phyloP scores from a whole-genome alignment of 2,797 vertebrate species.

The Gadopsis bispinosus region DNA sequence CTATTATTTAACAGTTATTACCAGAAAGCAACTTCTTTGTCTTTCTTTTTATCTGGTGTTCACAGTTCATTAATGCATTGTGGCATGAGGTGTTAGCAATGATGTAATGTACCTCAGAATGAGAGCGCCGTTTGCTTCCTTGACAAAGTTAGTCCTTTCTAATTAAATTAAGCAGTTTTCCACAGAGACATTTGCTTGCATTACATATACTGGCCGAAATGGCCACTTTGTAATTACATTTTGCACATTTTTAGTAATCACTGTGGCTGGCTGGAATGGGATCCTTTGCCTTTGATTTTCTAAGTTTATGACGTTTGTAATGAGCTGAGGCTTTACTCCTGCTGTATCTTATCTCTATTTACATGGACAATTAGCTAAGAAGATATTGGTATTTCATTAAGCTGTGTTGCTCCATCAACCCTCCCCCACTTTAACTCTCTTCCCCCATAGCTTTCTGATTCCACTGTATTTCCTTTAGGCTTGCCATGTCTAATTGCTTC shows the following conservation, averaged over 20 bases:
- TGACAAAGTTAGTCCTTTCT: too few species aligned
- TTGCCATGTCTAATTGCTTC: constrained; percentile 36
- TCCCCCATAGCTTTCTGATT: constrained; percentile 26
- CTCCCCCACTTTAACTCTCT: constrained; percentile 7
- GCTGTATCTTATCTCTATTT: not conserved
- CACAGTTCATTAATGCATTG: constrained; percentile 21
- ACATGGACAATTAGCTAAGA: constrained; percentile 38
- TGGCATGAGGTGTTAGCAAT: constrained; percentile 3
- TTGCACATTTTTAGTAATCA: constrained; percentile 11
- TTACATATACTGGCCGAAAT: not conserved
- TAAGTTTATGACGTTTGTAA: constrained; percentile 17
- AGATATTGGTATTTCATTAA: constrained; percentile 49
- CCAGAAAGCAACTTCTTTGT: constrained; percentile 46
- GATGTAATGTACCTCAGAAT: too few species aligned
- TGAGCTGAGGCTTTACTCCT: constrained; percentile 4
- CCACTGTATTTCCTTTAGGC: constrained; percentile 38
- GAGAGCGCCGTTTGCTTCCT: not conserved
- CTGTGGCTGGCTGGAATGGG: not conserved
- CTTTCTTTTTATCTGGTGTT: constrained; percentile 32
- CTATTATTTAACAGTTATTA: not conserved
- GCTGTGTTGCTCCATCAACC: constrained; percentile 21
- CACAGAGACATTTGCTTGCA: not conserved
- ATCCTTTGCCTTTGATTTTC: constrained; percentile 19
- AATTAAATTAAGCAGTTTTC: not conserved
- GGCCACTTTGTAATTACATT: not conserved